phyloP scores from a whole-genome alignment of 2,113 vertebrate species.

The Melierax canorus region DNA sequence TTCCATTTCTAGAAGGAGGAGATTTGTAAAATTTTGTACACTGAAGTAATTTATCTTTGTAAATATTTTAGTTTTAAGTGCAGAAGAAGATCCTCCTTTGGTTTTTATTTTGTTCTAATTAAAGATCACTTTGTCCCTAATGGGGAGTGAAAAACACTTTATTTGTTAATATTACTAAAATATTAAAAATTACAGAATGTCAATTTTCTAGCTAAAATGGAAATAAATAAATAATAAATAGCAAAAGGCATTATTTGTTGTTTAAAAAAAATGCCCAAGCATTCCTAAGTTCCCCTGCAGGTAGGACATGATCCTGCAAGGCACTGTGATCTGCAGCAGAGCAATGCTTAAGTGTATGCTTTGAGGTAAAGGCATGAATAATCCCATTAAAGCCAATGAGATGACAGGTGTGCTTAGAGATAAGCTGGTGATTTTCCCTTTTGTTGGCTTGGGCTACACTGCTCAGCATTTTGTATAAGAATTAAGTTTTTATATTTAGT shows the following conservation, averaged over 20 bases:
- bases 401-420: not conserved
- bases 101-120: not conserved
- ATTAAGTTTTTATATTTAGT: not conserved
- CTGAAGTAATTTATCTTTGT: not conserved
- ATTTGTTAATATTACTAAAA: not conserved
- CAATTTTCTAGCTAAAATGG: not conserved
- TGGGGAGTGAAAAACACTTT: not conserved
- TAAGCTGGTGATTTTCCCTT: not conserved
- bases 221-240: not conserved
- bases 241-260: not conserved
- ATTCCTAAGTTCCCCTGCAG: not conserved
- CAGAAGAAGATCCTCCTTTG: not conserved
- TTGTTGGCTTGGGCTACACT: not conserved
- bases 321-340: not conserved
- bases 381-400: not conserved
- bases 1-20: not conserved
- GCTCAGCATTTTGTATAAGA: not conserved
- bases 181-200: not conserved
- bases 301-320: not conserved
- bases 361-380: not conserved
- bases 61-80: not conserved
- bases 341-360: not conserved
- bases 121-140: not conserved
- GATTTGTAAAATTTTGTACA: not conserved
- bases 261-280: not conserved